These are phyloP conservation scores for Eretmochelys imbricata DNA, from an alignment of 2,113 vertebrate species.

Conservation along the genomic window DNA sequence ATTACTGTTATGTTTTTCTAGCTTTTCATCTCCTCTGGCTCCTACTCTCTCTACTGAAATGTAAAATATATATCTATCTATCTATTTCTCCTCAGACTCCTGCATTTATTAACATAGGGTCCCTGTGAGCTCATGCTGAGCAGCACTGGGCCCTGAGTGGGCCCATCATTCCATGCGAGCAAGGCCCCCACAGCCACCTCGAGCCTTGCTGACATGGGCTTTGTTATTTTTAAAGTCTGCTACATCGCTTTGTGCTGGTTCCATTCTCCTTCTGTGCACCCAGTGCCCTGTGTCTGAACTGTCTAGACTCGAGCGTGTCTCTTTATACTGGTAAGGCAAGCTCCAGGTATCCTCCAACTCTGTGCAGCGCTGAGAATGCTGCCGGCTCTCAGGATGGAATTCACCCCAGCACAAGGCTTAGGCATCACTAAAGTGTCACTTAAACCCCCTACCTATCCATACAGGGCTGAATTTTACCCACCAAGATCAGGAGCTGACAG, in stretches of 20 bases:
- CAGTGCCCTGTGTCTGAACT: background rate
- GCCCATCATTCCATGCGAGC: background rate
- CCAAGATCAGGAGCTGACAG: background rate
- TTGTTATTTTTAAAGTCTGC: background rate
- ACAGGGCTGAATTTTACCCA: accelerated
- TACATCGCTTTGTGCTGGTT: background rate
- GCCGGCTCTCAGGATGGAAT: background rate
- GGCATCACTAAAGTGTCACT: background rate
- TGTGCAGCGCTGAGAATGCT: background rate
- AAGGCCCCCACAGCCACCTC: background rate
- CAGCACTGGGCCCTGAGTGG: accelerated
- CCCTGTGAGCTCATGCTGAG: background rate
- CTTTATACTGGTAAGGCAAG: accelerated
- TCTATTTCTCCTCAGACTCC: background rate
- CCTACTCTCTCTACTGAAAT: background rate
- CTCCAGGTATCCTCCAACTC: background rate
- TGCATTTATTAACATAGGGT: background rate
- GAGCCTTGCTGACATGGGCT: background rate
- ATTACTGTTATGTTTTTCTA: too few relatives aligned
- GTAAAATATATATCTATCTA: background rate
- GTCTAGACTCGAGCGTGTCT: background rate
- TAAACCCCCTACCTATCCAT: background rate
- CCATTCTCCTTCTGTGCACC: background rate
- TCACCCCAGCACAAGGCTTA: background rate
- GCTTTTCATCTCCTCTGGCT: background rate